Base-by-base conservation (phyloP, 1,140 invertebrate genomes). In the Amphibalanus amphitrite region DNA sequence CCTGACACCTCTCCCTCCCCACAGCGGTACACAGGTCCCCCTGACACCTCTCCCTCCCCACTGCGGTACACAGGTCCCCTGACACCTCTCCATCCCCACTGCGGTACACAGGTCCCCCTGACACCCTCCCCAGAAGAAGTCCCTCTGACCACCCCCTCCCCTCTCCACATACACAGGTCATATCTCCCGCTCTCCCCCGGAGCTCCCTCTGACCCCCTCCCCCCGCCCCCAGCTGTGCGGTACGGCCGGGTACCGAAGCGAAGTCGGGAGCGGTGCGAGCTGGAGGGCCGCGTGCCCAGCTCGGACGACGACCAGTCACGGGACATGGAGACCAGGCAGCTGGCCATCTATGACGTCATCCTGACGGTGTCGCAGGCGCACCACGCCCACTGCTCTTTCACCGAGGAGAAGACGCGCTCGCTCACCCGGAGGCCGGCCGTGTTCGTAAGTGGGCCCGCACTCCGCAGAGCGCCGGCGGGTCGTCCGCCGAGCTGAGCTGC, bases 201-300 rank as follows among this genome's bases (percentile, higher is more conserved):
- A 6, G 15, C 33, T 38, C 4, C 33, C 33, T 15, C 33, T 38
- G 33, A 38, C 4, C 15, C 4, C 33, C 4, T 38, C 33, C 59
- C 13, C 69, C 69, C 47, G 68, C 67, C 77, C 75, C 47, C 83
- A 97, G 95, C 95, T 78, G 95, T 97, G 69, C 84, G 94, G 77
- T 97, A 97, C 84, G 95, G 95, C 69, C 86, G 95, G 71, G 93
- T 97, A 72, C 95, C 95, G 69, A 97, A 97, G 81, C 85, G 93
- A 76, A 90, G 92, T 28, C 85, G 93, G 74, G 93, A 95, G 80
- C 84, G 87, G 73, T 76, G 84, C 75, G 83, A 86, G 75, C 78
- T 86, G 73, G 73, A 75, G 69, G 75, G 69, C 30, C 64, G 69
- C 69, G 71, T 72, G 26, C 69, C 72, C 38, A 74, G 73, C 59